Evolutionary conservation across 2,113 vertebrate genomes (phyloP).

Genomic region (Peromyscus polionotus): DNA sequence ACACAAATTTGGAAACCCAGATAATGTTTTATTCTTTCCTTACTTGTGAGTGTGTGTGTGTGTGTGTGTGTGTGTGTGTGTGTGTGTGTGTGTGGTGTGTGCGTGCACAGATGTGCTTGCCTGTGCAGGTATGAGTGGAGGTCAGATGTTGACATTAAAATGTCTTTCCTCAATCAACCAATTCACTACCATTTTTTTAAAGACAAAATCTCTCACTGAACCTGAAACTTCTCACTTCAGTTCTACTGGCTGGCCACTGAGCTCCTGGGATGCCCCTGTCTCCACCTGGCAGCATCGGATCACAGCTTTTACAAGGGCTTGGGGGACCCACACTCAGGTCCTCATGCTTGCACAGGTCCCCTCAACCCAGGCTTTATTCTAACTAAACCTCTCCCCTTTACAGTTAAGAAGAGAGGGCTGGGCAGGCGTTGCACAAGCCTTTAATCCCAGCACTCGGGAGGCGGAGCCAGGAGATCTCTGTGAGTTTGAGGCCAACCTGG

Average conservation of each 20-base stretch:
- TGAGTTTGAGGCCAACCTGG: too few species aligned
- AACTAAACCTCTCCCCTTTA: neutral
- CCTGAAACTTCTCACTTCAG: neutral
- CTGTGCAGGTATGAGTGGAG: neutral
- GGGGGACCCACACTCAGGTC: neutral
- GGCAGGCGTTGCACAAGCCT: too few species aligned
- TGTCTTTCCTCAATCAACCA: neutral
- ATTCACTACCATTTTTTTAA: neutral
- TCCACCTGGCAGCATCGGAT: neutral
- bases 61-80: neutral
- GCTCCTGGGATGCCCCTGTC: neutral
- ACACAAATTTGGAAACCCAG: neutral
- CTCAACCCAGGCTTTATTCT: neutral
- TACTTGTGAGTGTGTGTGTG: neutral
- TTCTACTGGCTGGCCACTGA: neutral
- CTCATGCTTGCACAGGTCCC: neutral
- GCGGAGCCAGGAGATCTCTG: too few species aligned
- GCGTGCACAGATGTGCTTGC: neutral
- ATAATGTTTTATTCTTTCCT: neutral
- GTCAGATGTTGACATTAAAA: neutral
- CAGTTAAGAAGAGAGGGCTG: neutral
- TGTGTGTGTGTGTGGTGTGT: neutral
- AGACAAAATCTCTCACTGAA: neutral
- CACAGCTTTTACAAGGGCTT: neutral
- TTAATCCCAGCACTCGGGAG: too few species aligned